Evolutionary conservation across 1,140 invertebrate genomes (phyloP), one percentile per base, ranked within the genome.

Genomic region (Semibalanus balanoides): DNA sequence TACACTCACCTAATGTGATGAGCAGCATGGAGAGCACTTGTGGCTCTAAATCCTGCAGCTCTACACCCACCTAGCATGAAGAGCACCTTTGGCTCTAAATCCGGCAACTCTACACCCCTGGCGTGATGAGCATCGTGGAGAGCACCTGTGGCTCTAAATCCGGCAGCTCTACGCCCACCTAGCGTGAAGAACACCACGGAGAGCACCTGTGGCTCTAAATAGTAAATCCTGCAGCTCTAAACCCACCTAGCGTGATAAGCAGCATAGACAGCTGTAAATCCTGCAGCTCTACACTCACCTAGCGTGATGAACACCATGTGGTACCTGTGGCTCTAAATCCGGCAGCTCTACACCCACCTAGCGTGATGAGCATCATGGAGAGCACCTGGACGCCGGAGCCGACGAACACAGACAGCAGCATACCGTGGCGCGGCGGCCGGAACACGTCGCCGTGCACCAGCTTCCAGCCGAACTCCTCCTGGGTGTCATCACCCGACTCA

Each of bases 391-490:
- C 88, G 43, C 97, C 97, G 76, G 93, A 95, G 27, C 97, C 97
- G 51, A 98, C 88, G 79, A 99, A 90, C 0, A 99, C 95, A 0
- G 96, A 93, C 14, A 99, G 85, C 9, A 99, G 82, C 95, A 99
- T 98, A 77, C 96, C 95, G 82, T 97, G 94, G 27, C 94, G 87
- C n/a, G 97, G 97, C 7, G 97, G 94, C 43, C 95, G 85, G 84
- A 97, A 97, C 0, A 97, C 94, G 85, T 97, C 95, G 25, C 95
- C 95, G 82, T 97, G 95, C 1, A 97, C 94, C 70, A 99, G 85
- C 86, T 99, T 99, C 97, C 97, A 99, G 30, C 97, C 97, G 87
- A 98, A 99, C 84, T 99, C 96, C 85, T 99, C 97, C 86, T 97
- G 89, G 22, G 96, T 96, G 87, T 99, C 97, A 86, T 99, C 97